A percentile compares a stretch with the other conserved stretches of the same genome.
phyloP scores from a whole-genome alignment of 2,797 vertebrate species.

The Trachurus trachurus region DNA sequence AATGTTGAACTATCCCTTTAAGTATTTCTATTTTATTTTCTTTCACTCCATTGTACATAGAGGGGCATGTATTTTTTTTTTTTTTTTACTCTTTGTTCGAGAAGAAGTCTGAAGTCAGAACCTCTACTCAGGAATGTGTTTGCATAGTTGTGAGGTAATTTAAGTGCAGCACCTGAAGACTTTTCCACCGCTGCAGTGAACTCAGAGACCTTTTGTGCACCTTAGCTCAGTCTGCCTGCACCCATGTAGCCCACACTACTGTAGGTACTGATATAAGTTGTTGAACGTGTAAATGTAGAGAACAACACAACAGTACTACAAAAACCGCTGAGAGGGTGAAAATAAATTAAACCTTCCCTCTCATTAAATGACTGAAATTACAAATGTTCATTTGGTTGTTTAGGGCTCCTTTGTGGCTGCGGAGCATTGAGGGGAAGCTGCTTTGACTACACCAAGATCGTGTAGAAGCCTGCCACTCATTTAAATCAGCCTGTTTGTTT shows the following conservation, averaged over 20 bases:
- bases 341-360: background rate
- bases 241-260: background rate
- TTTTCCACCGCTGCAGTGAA: background rate
- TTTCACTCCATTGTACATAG: too few species aligned
- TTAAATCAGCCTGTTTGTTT: slow-evolving; percentile 27
- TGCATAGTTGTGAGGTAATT: background rate
- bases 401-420: background rate
- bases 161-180: background rate
- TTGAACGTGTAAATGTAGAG: slow-evolving; percentile 4
- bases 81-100: background rate
- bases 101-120: background rate
- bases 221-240: background rate
- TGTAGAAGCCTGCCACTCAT: slow-evolving; percentile 17
- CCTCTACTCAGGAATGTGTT: background rate
- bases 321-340: background rate
- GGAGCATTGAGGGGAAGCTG: slow-evolving; percentile 1
- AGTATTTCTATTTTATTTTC: background rate
- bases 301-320: background rate
- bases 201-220: background rate
- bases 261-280: background rate
- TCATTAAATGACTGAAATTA: background rate
- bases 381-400: slow-evolving; percentile 4
- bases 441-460: background rate
- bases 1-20: too few species aligned
- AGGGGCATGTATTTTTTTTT: background rate